phyloP scores from a whole-genome alignment of 2,797 vertebrate genomes.

The Caiman crocodilus region DNA sequence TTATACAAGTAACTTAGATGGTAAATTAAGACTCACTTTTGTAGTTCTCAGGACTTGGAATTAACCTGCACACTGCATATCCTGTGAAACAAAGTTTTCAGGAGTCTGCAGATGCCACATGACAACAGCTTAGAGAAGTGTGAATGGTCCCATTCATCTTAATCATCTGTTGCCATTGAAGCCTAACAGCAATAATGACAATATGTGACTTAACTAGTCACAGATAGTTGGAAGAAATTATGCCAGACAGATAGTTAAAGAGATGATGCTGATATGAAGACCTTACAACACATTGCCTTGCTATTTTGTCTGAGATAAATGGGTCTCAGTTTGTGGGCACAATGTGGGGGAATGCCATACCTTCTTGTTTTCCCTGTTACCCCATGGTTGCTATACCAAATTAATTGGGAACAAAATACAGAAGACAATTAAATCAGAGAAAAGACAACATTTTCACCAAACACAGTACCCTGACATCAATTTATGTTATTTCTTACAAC shows the following conservation, averaged over 20 bases:
- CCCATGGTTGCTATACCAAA: background rate
- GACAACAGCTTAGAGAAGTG: background rate
- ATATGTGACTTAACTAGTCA: no score
- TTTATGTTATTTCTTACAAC: background rate
- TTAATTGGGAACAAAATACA: background rate
- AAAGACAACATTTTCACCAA: background rate
- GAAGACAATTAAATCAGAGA: background rate
- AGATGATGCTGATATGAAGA: background rate
- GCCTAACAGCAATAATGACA: background rate
- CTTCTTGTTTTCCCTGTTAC: background rate
- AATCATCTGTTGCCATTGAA: background rate
- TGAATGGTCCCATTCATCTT: background rate
- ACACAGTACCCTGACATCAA: fast-evolving
- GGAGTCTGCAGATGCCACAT: background rate
- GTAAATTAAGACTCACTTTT: background rate
- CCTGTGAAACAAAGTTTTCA: background rate
- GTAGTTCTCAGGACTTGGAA: background rate
- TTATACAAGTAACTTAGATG: background rate
- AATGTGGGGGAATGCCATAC: background rate
- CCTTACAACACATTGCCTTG: background rate
- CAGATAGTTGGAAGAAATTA: background rate
- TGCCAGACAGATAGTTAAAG: background rate
- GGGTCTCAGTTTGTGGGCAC: background rate
- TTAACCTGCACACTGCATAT: background rate
- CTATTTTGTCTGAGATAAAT: background rate